phyloP scores from a whole-genome alignment of 2,888 invertebrate species.

The Drosophila bunnanda region DNA sequence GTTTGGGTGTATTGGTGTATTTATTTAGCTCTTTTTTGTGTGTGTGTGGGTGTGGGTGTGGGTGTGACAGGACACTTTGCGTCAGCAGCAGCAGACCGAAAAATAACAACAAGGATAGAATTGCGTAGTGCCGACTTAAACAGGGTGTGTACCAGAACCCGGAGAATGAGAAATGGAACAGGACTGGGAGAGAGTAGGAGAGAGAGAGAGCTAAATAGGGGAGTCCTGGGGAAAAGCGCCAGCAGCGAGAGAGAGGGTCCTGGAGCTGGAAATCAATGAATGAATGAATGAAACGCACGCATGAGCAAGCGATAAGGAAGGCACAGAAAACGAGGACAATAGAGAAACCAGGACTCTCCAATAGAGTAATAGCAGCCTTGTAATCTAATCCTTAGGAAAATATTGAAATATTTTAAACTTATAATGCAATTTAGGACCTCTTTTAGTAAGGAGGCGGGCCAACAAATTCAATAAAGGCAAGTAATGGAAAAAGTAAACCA shows the following conservation, averaged over 20 bases:
- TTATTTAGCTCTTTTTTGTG: slow-evolving; percentile 15
- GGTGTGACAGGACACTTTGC: slow-evolving; percentile 72
- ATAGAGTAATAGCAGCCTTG: slow-evolving; percentile 10
- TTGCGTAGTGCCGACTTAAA: slow-evolving; percentile 50
- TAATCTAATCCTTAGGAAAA: slow-evolving; percentile 19
- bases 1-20: slow-evolving; percentile 3
- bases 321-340: slow-evolving; percentile 20
- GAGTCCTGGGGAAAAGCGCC: slow-evolving; percentile 23
- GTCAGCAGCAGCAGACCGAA: slow-evolving; percentile 62
- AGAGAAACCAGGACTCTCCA: slow-evolving; percentile 11
- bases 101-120: slow-evolving; percentile 51
- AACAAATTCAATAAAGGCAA: not conserved
- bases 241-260: slow-evolving; percentile 39
- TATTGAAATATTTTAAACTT: slow-evolving; percentile 17
- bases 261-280: slow-evolving; percentile 64
- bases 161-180: not conserved
- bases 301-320: slow-evolving; percentile 33
- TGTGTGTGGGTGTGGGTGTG: slow-evolving; percentile 30
- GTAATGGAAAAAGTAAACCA: slow-evolving; percentile 4
- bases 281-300: slow-evolving; percentile 63
- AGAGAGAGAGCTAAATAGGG: slow-evolving; percentile 4
- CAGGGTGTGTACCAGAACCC: slow-evolving; percentile 33
- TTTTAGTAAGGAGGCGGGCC: not conserved
- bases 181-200: not conserved
- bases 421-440: not conserved